Conservation (phyloP, 2,888 invertebrate species). For the Caenorhabditis sulstoni region DNA sequence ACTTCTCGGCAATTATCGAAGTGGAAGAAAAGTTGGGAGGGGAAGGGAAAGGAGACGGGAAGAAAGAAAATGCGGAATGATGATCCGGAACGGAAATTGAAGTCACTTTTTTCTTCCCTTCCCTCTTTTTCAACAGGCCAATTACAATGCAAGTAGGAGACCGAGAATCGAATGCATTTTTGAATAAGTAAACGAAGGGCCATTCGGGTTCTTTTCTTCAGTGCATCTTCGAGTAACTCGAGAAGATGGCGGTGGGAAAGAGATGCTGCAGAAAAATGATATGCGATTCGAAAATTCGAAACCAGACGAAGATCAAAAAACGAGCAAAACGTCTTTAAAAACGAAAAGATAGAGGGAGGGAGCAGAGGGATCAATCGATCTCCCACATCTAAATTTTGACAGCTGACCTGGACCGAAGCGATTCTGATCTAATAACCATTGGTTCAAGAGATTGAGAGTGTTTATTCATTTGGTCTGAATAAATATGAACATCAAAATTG, state of each 20-base stretch:
- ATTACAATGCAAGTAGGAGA: constrained; percentile 13
- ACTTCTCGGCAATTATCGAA: constrained; percentile 55
- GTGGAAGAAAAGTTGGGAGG: constrained; percentile 1
- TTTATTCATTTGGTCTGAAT: constrained; percentile 47
- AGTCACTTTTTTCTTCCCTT: background rate
- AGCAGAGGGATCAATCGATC: background rate
- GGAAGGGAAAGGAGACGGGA: constrained; percentile 7
- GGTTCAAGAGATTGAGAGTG: constrained; percentile 16
- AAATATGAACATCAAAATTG: constrained; percentile 27
- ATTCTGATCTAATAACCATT: no score
- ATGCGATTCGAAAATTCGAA: constrained; percentile 17
- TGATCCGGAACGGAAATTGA: constrained; percentile 19
- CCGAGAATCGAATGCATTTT: constrained; percentile 32
- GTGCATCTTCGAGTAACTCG: constrained; percentile 7
- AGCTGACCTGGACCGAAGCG: no score
- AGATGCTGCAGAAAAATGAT: constrained; percentile 35
- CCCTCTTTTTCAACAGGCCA: constrained; percentile 3
- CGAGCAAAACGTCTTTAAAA: constrained; percentile 1
- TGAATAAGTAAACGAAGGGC: constrained; percentile 21
- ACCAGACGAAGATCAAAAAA: constrained; percentile 34
- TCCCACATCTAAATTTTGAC: constrained; percentile 24
- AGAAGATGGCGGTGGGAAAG: no score
- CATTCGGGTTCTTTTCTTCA: background rate
- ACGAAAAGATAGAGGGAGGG: background rate
- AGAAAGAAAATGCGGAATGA: background rate